These are phyloP conservation scores for Apotomis turbidana DNA, from an alignment of 2,888 invertebrate species.

Conservation along the genomic window DNA sequence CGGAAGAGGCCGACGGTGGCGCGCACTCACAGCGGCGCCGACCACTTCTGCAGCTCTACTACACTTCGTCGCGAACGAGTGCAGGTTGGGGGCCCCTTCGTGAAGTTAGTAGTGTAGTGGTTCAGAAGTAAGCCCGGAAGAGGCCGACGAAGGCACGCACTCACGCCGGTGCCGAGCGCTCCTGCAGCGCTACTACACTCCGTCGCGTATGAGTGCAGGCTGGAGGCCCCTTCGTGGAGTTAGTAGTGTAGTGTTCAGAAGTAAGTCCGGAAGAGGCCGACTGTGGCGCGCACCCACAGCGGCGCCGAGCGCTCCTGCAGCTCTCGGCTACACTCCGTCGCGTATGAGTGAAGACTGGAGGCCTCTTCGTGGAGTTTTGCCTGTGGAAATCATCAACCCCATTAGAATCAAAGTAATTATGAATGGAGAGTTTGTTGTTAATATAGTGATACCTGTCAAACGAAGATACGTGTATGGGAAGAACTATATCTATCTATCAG, in stretches of 20 bases:
- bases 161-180: too few relatives aligned
- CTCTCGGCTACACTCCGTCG: constrained; percentile 85
- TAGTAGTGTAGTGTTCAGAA: constrained; percentile 76
- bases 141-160: too few relatives aligned
- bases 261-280: constrained; percentile 89
- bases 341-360: constrained; percentile 86
- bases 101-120: constrained; percentile 77
- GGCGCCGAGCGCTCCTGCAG: constrained; percentile 89
- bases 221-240: not conserved
- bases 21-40: constrained; percentile 91
- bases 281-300: constrained; percentile 90
- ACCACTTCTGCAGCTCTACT: constrained; percentile 87
- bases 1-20: constrained; percentile 89
- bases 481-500: too few relatives aligned
- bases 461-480: too few relatives aligned
- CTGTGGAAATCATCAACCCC: constrained; percentile 51
- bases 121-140: too few relatives aligned
- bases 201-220: not conserved
- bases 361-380: constrained; percentile 89
- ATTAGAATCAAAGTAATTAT: too few relatives aligned
- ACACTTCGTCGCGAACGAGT: constrained; percentile 85
- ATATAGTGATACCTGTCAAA: too few relatives aligned
- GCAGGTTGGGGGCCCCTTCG: constrained; percentile 89
- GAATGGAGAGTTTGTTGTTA: too few relatives aligned
- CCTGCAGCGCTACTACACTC: too few relatives aligned